phyloP scores from a whole-genome alignment of 1,140 invertebrate genomes.

The Cephus cinctus region DNA sequence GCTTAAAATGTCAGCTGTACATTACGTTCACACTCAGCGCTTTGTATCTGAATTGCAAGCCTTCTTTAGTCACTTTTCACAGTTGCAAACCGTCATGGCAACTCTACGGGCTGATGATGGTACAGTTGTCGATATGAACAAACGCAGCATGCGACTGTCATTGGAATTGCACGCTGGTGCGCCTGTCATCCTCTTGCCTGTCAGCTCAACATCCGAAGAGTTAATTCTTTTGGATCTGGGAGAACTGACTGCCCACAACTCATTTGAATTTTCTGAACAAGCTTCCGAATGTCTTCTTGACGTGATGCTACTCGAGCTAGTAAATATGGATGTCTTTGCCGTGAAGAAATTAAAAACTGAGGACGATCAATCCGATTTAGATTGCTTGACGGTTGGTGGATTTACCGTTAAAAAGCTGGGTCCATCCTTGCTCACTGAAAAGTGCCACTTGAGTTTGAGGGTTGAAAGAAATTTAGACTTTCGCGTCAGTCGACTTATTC shows the following conservation, averaged over 20 bases:
- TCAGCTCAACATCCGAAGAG: conserved; percentile 76
- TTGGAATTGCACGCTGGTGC: conserved; percentile 74
- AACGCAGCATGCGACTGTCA: conserved; percentile 57
- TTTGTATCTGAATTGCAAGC: conserved; percentile 86
- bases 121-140: conserved; percentile 34
- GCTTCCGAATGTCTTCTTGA: conserved; percentile 65
- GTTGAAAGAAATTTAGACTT: conserved; percentile 82
- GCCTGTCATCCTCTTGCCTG: conserved; percentile 85
- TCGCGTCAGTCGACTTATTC: conserved; percentile 66
- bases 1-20: conserved; percentile 81
- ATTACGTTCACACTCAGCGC: conserved; percentile 93
- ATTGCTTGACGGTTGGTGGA: conserved; percentile 52
- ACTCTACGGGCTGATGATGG: conserved; percentile 56
- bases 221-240: conserved; percentile 82
- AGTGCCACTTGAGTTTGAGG: conserved; percentile 76
- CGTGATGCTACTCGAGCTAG: conserved; percentile 73
- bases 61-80: conserved; percentile 85
- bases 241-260: conserved; percentile 76
- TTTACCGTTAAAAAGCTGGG: conserved; percentile 60
- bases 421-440: conserved; percentile 72
- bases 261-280: conserved; percentile 64
- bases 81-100: conserved; percentile 73
- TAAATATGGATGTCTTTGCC: conserved; percentile 82
- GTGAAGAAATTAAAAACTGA: conserved; percentile 54
- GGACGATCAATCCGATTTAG: conserved; percentile 22